Conservation (phyloP, 2,888 invertebrate species). For the Drosophila yooni region DNA sequence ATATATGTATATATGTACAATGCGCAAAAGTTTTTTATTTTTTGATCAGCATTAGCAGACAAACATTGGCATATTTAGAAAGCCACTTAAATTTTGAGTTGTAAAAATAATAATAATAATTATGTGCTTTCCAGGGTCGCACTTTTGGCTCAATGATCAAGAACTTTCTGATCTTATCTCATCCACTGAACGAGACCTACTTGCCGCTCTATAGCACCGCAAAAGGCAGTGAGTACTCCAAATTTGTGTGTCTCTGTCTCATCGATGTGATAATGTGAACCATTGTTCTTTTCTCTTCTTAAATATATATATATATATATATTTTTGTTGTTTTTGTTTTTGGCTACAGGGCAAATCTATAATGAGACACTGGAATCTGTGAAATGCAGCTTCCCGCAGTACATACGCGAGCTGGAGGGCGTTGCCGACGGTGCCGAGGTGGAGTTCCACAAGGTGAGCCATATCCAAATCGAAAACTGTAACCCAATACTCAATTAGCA, state of each 20-base stretch:
- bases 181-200: conserved; percentile 88
- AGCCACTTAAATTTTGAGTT: conserved; percentile 18
- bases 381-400: conserved; percentile 91
- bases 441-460: conserved; percentile 91
- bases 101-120: background rate
- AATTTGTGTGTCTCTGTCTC: background rate
- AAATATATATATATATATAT: background rate
- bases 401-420: conserved; percentile 92
- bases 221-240: conserved; percentile 86
- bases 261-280: conserved; percentile 14
- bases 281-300: background rate
- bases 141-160: conserved; percentile 91
- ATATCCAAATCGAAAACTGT: background rate
- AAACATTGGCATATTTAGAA: conserved; percentile 34
- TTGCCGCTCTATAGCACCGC: conserved; percentile 90
- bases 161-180: conserved; percentile 87
- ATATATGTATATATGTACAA: background rate
- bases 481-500: conserved; percentile 5
- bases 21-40: background rate
- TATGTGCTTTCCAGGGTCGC: conserved; percentile 88
- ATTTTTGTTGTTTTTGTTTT: conserved; percentile 6
- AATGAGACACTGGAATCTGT: conserved; percentile 90
- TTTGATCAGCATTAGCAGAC: conserved; percentile 20
- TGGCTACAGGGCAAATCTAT: conserved; percentile 86
- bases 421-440: conserved; percentile 93